Evolutionary conservation across 2,113 vertebrate species (phyloP).

Genomic region (Baryphthengus martii): DNA sequence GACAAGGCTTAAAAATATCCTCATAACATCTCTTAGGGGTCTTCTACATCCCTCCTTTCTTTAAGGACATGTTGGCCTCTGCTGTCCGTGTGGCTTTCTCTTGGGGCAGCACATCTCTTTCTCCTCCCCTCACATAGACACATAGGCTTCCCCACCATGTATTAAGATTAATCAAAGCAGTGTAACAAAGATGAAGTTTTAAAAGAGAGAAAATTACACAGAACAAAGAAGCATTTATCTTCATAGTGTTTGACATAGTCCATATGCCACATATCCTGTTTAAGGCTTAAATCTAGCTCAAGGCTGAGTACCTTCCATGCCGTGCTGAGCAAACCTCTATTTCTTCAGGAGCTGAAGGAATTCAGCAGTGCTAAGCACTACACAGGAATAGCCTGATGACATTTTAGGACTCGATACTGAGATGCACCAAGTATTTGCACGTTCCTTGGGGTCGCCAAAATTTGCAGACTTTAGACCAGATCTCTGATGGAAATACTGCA

Average conservation of each 20-base stretch:
- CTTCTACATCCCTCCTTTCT: not conserved
- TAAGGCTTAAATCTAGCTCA: not conserved
- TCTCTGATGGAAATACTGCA: not conserved
- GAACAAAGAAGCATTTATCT: conserved; percentile 28
- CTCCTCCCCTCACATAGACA: not conserved
- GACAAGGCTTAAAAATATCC: not conserved
- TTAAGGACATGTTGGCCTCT: not conserved
- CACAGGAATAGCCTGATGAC: not conserved
- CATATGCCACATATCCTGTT: conserved; percentile 23
- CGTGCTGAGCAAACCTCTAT: not conserved
- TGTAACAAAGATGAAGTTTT: conserved; percentile 17
- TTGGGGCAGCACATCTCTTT: not conserved
- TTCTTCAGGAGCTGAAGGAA: not conserved
- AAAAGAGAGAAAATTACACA: conserved; percentile 14
- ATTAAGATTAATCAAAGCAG: conserved; percentile 24
- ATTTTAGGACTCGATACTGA: not conserved
- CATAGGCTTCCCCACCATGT: not conserved
- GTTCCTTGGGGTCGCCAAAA: rapidly evolving
- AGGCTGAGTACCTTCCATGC: not conserved
- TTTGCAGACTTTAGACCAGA: not conserved
- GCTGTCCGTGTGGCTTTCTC: not conserved
- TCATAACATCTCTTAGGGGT: not conserved
- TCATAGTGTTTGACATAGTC: conserved; percentile 36
- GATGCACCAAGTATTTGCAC: not conserved
- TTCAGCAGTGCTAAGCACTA: not conserved